Conservation (phyloP, 64 coral and sea anemone genomes). For the Montipora capricornis region DNA sequence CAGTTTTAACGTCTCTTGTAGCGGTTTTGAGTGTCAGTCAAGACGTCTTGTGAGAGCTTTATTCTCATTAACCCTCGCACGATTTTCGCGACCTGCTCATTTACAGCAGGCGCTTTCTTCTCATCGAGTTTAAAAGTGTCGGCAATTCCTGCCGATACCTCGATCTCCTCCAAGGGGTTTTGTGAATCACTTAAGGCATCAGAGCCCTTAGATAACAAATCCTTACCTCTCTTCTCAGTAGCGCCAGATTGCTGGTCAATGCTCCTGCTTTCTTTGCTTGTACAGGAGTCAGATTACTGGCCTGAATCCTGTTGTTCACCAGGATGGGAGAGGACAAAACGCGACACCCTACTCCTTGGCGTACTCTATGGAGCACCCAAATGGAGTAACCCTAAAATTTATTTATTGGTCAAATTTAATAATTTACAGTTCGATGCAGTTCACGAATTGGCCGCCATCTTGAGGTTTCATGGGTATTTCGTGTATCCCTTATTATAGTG, state of each 20-base stretch:
- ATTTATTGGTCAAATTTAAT: too few relatives aligned
- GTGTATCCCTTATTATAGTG: too few relatives aligned
- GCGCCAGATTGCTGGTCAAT: constrained; percentile 22
- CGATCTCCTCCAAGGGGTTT: not conserved
- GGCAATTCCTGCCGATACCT: constrained; percentile 34
- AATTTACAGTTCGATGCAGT: too few relatives aligned
- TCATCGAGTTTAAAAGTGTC: constrained; percentile 14
- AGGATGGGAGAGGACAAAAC: not conserved
- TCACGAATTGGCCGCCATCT: too few relatives aligned
- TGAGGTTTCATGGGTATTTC: too few relatives aligned
- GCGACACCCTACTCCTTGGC: too few relatives aligned
- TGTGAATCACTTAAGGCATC: not conserved
- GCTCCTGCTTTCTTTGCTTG: not conserved
- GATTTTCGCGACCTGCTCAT: constrained; percentile 25
- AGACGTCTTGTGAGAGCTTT: constrained; percentile 31
- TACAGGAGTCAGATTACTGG: too few relatives aligned
- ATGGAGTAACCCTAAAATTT: too few relatives aligned
- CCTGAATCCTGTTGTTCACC: too few relatives aligned
- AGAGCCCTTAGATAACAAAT: not conserved
- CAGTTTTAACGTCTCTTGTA: too few relatives aligned
- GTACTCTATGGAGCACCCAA: too few relatives aligned
- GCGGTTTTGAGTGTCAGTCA: constrained; percentile 1
- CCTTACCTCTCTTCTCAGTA: not conserved
- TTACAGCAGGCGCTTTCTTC: constrained; percentile 44
- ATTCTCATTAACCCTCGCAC: constrained; percentile 12